Percentiles rank a stretch among this genome's conserved stretches.
phyloP scores from a whole-genome alignment of 1,140 invertebrate species.

The Delia radicum region DNA sequence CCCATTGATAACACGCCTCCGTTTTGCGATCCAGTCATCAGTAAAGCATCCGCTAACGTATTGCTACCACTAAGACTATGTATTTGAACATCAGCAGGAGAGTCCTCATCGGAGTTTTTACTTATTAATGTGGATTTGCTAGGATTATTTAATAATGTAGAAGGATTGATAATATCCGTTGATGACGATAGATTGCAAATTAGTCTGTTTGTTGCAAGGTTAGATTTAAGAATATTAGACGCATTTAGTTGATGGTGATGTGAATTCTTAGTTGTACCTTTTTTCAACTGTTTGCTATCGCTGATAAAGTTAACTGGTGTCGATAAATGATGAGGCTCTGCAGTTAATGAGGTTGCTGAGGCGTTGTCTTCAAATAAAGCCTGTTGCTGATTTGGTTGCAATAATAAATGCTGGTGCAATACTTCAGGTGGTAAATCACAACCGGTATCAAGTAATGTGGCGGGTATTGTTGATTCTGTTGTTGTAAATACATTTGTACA shows the following conservation, averaged over 20 bases:
- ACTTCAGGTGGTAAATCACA: not conserved
- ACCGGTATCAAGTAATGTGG: not conserved
- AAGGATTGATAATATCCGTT: not conserved
- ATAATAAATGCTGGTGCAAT: not conserved
- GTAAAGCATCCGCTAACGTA: not conserved
- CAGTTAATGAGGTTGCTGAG: not conserved
- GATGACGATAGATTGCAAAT: not conserved
- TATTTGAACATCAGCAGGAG: not conserved
- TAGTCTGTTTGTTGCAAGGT: not conserved
- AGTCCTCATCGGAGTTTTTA: not conserved
- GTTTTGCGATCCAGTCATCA: not conserved
- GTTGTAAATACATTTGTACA: not conserved
- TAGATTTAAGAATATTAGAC: not conserved
- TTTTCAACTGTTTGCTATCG: not conserved
- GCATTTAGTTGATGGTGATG: conserved; percentile 58
- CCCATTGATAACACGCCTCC: not conserved
- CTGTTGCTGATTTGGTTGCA: not conserved
- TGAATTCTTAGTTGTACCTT: no score
- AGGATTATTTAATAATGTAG: not conserved
- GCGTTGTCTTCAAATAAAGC: not conserved
- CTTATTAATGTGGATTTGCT: not conserved
- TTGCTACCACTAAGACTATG: not conserved
- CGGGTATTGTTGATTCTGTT: not conserved
- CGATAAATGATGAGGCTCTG: not conserved
- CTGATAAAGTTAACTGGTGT: not conserved